Evolutionary conservation across 2,797 vertebrate species (phyloP).

Genomic region (Calcarius lapponicus): DNA sequence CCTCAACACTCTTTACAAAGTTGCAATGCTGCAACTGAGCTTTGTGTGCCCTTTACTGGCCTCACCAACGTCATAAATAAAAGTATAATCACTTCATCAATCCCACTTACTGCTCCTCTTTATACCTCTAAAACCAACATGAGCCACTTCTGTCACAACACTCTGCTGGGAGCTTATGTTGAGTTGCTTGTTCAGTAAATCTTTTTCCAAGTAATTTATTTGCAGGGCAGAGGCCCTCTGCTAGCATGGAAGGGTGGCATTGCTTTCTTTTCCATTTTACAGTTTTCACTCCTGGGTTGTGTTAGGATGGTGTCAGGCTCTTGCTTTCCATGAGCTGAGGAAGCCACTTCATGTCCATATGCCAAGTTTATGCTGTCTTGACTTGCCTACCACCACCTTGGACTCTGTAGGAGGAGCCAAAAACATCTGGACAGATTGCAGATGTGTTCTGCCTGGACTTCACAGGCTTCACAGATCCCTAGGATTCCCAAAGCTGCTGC

Average conservation of each 20-base stretch:
- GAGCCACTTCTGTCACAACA: slow-evolving; percentile 29
- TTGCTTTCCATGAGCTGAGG: not conserved
- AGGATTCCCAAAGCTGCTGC: not conserved
- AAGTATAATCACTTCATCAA: slow-evolving; percentile 41
- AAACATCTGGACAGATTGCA: not conserved
- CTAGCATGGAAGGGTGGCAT: not conserved
- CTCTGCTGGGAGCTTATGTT: not conserved
- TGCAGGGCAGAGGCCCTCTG: not conserved
- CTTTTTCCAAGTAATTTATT: not conserved
- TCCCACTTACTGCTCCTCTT: slow-evolving; percentile 26
- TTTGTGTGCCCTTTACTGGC: not conserved
- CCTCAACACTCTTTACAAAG: not conserved
- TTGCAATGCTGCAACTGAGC: not conserved
- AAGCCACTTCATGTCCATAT: not conserved
- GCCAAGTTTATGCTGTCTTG: not conserved
- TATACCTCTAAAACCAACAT: slow-evolving; percentile 28
- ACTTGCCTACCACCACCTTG: not conserved
- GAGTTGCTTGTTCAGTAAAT: slow-evolving; percentile 18
- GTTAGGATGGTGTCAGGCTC: not conserved
- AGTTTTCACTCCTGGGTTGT: not conserved
- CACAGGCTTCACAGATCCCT: not conserved
- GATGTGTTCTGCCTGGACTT: not conserved
- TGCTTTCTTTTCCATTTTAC: not conserved
- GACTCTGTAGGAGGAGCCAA: not conserved
- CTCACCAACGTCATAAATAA: slow-evolving; percentile 37